A percentile compares a stretch with the other conserved stretches of the same genome.
phyloP scores from a whole-genome alignment of 2,113 vertebrate genomes.

The Sphaerodactylus townsendi region DNA sequence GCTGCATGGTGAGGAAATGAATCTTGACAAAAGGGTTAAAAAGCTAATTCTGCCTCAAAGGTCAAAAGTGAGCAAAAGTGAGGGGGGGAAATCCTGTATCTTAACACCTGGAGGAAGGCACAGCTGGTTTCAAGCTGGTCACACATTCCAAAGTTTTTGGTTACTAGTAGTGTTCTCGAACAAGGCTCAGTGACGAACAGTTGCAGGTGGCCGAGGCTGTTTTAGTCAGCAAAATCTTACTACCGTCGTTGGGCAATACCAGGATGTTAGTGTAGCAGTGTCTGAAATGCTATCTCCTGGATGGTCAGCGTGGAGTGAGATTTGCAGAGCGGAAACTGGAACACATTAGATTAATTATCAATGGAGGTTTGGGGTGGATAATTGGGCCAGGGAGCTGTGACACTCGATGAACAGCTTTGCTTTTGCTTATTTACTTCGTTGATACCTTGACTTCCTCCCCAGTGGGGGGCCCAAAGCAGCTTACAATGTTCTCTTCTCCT shows the following conservation, averaged over 20 bases:
- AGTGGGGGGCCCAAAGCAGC: too few species aligned
- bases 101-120: conserved; percentile 81
- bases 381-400: too few species aligned
- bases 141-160: conserved; percentile 88
- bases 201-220: conserved; percentile 81
- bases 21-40: conserved; percentile 31
- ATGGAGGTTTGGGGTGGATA: too few species aligned
- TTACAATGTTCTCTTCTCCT: too few species aligned
- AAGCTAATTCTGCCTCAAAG: conserved; percentile 59
- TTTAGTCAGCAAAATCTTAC: conserved; percentile 79
- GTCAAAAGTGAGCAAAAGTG: conserved; percentile 71
- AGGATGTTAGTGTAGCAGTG: conserved; percentile 32
- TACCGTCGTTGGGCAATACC: conserved; percentile 67
- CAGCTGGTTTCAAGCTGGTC: conserved; percentile 81
- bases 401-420: too few species aligned
- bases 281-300: conserved; percentile 53
- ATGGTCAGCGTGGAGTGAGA: background rate
- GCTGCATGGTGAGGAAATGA: background rate
- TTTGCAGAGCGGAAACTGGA: background rate
- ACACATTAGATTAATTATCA: too few species aligned
- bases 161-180: conserved; percentile 84
- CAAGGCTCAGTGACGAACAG: conserved; percentile 81
- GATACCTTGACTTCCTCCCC: too few species aligned
- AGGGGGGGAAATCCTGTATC: conserved; percentile 62
- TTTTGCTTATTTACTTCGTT: too few species aligned